These are phyloP conservation scores for Bradypodion ventrale DNA, from an alignment of 2,797 vertebrate species.

Conservation along the genomic window DNA sequence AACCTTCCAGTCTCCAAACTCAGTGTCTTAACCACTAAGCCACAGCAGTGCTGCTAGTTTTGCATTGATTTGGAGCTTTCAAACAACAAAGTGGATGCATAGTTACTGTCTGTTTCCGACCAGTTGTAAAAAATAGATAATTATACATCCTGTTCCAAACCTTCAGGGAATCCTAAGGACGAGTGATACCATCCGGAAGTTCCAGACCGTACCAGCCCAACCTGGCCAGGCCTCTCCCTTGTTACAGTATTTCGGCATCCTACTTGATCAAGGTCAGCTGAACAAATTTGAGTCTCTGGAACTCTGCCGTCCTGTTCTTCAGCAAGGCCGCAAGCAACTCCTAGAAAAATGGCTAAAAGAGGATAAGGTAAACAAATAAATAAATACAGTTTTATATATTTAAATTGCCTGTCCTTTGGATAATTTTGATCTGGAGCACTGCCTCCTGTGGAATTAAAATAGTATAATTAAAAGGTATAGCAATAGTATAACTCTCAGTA, in stretches of 20 bases:
- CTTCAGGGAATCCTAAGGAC: constrained; percentile 88
- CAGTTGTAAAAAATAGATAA: not conserved
- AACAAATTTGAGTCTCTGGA: constrained; percentile 93
- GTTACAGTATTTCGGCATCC: constrained; percentile 92
- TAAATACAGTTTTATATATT: not conserved
- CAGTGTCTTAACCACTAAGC: too few relatives aligned
- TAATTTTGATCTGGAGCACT: too few relatives aligned
- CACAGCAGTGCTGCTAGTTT: too few relatives aligned
- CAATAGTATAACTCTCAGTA: too few relatives aligned
- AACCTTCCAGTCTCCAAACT: too few relatives aligned
- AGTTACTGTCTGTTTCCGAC: not conserved
- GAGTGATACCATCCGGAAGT: constrained; percentile 88
- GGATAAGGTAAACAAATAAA: constrained; percentile 89
- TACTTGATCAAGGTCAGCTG: constrained; percentile 91
- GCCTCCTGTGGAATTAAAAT: not conserved
- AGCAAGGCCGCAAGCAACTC: constrained; percentile 91
- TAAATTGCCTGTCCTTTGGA: not conserved
- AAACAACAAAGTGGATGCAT: not conserved
- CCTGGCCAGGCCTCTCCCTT: constrained; percentile 90
- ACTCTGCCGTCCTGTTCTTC: constrained; percentile 89
- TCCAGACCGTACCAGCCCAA: constrained; percentile 89
- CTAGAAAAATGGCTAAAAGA: constrained; percentile 96
- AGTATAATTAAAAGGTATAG: not conserved
- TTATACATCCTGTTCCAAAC: not conserved
- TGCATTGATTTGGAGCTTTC: not conserved